Percentiles rank a stretch among this genome's conserved stretches.
These are phyloP conservation scores for Gymnorhina tibicen DNA, from an alignment of 2,113 vertebrate species.

Conservation along the genomic window DNA sequence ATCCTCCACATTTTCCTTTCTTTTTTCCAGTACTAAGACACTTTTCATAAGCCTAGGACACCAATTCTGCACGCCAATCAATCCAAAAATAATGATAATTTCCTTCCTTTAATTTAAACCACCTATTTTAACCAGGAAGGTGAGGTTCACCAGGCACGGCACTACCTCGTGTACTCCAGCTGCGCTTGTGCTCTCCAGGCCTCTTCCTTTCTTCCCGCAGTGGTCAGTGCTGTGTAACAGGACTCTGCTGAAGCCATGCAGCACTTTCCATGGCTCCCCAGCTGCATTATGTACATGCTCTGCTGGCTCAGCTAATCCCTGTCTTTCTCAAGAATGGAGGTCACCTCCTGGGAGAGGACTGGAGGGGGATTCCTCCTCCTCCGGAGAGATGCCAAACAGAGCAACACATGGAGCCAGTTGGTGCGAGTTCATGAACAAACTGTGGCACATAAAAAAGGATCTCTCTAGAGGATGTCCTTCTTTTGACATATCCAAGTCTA, in stretches of 20 bases:
- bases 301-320: slow-evolving; percentile 7
- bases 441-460: neutral
- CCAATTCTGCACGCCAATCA: neutral
- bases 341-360: slow-evolving; percentile 5
- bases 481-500: neutral
- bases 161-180: neutral
- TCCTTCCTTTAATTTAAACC: neutral
- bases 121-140: neutral
- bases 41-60: neutral
- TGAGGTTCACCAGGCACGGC: accelerated
- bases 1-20: neutral
- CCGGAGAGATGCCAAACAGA: neutral
- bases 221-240: neutral
- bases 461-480: neutral
- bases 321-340: slow-evolving; percentile 29
- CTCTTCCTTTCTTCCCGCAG: neutral
- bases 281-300: neutral
- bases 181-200: neutral
- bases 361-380: slow-evolving; percentile 12
- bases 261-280: neutral
- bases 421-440: neutral
- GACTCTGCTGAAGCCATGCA: neutral
- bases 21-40: neutral
- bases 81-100: neutral
- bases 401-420: slow-evolving; percentile 7